Evolutionary conservation across 2,888 invertebrate genomes (phyloP).

Genomic region (Cheilosia vulpina): DNA sequence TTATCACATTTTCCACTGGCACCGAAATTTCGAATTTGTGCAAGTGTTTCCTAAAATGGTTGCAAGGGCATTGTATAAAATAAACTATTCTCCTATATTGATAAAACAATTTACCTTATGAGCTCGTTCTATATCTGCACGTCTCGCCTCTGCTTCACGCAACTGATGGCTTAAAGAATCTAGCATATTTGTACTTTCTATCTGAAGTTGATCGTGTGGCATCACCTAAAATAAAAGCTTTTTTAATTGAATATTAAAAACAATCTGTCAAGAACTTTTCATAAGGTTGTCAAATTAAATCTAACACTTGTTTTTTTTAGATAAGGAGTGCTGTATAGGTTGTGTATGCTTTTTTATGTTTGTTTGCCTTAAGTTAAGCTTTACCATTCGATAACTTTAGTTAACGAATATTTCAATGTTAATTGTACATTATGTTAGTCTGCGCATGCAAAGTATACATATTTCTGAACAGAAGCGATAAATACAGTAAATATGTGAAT

Average conservation of each 20-base stretch:
- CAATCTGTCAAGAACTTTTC: not conserved
- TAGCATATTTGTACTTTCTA: conserved; percentile 82
- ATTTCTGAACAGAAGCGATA: not conserved
- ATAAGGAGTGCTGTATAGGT: not conserved
- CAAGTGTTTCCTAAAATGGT: conserved; percentile 87
- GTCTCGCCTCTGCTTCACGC: conserved; percentile 91
- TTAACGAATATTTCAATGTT: not conserved
- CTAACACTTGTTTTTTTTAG: not conserved
- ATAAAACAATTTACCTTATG: conserved; percentile 84
- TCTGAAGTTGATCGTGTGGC: conserved; percentile 80
- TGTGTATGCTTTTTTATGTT: not conserved
- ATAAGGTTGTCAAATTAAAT: not conserved
- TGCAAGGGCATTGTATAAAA: conserved; percentile 20
- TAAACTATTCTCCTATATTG: conserved; percentile 18
- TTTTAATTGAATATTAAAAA: not conserved
- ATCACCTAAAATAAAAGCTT: conserved; percentile 75
- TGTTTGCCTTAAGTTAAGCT: not conserved
- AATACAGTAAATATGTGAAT: conserved; percentile 5
- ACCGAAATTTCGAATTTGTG: conserved; percentile 85
- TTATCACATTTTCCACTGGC: conserved; percentile 85
- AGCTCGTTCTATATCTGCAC: conserved; percentile 90
- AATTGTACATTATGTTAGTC: not conserved
- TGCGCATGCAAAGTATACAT: conserved; percentile 2
- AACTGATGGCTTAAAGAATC: conserved; percentile 89
- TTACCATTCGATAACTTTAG: not conserved